Conservation (phyloP, 1,140 invertebrate species). For the Drosophila paulistorum region DNA sequence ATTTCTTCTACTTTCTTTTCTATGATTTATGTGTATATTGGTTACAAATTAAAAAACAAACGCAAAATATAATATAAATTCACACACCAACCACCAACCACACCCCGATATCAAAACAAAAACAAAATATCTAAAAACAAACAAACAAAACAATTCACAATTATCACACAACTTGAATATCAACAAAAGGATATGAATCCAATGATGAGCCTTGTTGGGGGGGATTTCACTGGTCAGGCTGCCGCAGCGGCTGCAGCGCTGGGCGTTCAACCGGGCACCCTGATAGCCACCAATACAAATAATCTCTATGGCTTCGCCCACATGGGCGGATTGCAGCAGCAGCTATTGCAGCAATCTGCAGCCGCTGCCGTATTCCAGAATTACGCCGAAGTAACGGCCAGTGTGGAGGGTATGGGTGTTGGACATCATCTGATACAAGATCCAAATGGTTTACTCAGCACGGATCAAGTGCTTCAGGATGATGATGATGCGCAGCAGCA, state of each 20-base stretch:
- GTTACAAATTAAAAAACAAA: constrained; percentile 61
- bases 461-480: constrained; percentile 54
- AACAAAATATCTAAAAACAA: neutral
- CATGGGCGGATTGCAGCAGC: constrained; percentile 76
- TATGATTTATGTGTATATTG: constrained; percentile 80
- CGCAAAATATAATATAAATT: constrained; percentile 43
- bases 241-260: constrained; percentile 70
- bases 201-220: constrained; percentile 83
- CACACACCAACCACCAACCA: constrained; percentile 41
- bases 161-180: constrained; percentile 10
- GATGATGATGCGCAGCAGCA: constrained; percentile 46
- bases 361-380: constrained; percentile 73
- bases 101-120: neutral
- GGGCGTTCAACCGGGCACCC: constrained; percentile 67
- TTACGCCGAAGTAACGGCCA: constrained; percentile 71
- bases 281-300: constrained; percentile 74
- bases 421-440: constrained; percentile 40
- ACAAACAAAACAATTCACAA: neutral
- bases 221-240: constrained; percentile 78
- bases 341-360: constrained; percentile 71
- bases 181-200: constrained; percentile 79
- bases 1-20: constrained; percentile 82
- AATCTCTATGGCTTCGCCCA: constrained; percentile 79
- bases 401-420: constrained; percentile 54
- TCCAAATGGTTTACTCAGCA: constrained; percentile 27